Conservation (phyloP, 2,113 vertebrate species). For the Noctilio leporinus region DNA sequence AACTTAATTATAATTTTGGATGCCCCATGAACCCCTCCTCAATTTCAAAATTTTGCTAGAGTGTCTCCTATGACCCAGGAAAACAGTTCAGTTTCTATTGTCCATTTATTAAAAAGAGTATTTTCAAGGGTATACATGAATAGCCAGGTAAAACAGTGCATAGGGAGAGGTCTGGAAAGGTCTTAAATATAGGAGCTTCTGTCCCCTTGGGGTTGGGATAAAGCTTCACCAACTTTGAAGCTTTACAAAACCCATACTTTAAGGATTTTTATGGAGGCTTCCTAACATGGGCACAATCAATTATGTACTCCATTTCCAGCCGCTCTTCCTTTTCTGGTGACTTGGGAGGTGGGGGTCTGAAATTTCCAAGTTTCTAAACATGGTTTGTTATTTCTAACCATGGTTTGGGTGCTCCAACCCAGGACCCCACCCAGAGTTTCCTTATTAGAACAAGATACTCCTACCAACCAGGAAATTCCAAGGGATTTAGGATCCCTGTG, state of each 20-base stretch:
- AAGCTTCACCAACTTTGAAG: background rate
- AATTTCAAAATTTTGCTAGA: background rate
- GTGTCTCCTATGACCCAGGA: background rate
- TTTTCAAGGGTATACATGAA: background rate
- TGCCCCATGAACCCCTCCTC: background rate
- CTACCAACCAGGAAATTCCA: background rate
- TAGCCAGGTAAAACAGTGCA: background rate
- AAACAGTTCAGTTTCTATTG: background rate
- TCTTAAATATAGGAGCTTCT: background rate
- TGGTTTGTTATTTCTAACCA: background rate
- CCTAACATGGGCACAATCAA: background rate
- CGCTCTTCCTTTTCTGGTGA: background rate
- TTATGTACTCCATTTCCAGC: background rate
- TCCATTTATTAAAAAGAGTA: background rate
- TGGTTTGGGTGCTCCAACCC: background rate
- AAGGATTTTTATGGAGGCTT: background rate
- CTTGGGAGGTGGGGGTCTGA: background rate
- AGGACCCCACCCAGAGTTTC: background rate
- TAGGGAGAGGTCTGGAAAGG: background rate
- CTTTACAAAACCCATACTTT: background rate
- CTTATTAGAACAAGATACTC: background rate
- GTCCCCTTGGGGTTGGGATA: background rate
- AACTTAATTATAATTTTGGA: background rate
- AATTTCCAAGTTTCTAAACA: background rate
- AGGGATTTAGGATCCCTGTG: background rate